Evolutionary conservation across 2,113 vertebrate genomes (phyloP), one percentile per base, ranked within the genome.

Genomic region (Acanthisitta chloris): DNA sequence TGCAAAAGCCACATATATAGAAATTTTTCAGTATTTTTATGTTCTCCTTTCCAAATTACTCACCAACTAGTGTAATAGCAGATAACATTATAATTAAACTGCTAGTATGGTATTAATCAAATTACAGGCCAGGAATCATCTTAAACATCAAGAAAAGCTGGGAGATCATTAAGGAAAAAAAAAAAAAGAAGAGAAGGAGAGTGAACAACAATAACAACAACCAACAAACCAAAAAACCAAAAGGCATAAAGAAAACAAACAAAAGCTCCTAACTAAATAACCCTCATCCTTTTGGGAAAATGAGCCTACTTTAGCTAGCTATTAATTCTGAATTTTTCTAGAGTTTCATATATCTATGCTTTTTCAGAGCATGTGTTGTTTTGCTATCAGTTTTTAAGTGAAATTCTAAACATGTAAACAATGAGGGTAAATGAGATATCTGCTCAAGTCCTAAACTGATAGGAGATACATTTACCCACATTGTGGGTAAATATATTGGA

Each of bases 121-220:
- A n/a, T 69, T 64, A 29, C 26, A 51, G 10, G 34, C 24, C 4
- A 80, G 8, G 17, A 86, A 59, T 46, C 10, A 80, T 59, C 45
- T 36, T 42, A 38, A 78, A 81, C 7, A 16, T 2, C 6, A 3
- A 55, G 6, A n/a, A 57, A 67, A 51, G 1, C 6, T 87, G 17
- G 7, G 7, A 0, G 1, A 55, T 14, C 0, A 1, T 58, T 48
- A 17, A 17, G 3, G 1, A 59, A 55, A 64, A 38, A 33, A 0
- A 10, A 49, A n/a, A 14, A 21, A 24, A n/a, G 17, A n/a, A 34
- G 17, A 12, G 28, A 84, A 40, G 2, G 5, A 29, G 19, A 36
- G 4, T 66, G 13, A 74, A 17, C 2, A 72, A 36, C 21, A 49
- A 58, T 3, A 25, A 14, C 25, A 80, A 24, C 4, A 52, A 23